These are phyloP conservation scores for Diplogasteroides magnus DNA, from an alignment of 1,140 invertebrate genomes.

Conservation along the genomic window DNA sequence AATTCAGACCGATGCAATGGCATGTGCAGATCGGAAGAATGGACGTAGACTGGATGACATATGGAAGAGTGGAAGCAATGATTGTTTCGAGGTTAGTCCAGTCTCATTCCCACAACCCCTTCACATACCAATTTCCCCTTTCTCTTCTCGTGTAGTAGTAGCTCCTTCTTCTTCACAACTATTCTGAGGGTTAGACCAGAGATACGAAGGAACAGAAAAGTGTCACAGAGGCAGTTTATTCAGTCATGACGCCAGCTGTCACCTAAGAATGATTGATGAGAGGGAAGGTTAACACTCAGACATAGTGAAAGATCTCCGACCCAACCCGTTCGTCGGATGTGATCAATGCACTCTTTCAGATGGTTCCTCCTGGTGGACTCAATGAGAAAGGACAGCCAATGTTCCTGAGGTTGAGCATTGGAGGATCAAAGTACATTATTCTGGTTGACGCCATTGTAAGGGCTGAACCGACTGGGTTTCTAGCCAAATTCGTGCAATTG, in stretches of 20 bases:
- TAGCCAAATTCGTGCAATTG: constrained; percentile 50
- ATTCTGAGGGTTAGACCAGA: too few relatives aligned
- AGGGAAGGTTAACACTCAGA: neutral
- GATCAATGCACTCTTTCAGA: constrained; percentile 27
- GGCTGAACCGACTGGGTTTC: constrained; percentile 43
- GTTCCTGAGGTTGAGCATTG: constrained; percentile 49
- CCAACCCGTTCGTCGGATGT: too few relatives aligned
- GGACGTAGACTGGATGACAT: constrained; percentile 48
- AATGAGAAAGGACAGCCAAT: constrained; percentile 21
- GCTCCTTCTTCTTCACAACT: too few relatives aligned
- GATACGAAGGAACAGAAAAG: too few relatives aligned
- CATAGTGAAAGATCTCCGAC: too few relatives aligned
- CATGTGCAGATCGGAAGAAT: constrained; percentile 47
- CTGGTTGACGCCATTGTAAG: constrained; percentile 45
- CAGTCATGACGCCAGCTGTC: too few relatives aligned
- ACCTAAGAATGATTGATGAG: too few relatives aligned
- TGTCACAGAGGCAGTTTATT: too few relatives aligned
- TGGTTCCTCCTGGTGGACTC: constrained; percentile 26
- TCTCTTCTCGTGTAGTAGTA: too few relatives aligned
- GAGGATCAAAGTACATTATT: constrained; percentile 41
- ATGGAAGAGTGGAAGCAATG: constrained; percentile 32
- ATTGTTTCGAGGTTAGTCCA: constrained; percentile 22
- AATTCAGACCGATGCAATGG: constrained; percentile 49
- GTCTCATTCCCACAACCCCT: too few relatives aligned
- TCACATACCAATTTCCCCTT: too few relatives aligned